Evolutionary conservation across 2,113 vertebrate genomes (phyloP).

Genomic region (Embiotoca jacksoni): DNA sequence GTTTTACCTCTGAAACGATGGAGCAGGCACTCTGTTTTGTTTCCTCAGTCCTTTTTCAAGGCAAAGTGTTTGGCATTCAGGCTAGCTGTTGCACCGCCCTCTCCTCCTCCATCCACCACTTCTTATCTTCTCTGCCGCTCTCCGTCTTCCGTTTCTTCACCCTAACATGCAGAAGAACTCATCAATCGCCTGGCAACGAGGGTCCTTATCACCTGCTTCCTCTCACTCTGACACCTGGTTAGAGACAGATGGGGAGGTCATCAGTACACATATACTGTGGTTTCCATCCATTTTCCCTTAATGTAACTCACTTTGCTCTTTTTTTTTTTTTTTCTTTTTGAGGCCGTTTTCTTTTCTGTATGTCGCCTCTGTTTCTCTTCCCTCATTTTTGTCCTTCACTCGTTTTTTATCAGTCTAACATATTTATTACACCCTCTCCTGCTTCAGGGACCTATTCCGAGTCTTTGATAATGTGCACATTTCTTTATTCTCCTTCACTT

Average conservation of each 20-base stretch:
- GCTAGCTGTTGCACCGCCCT: constrained; percentile 13
- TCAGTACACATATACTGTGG: constrained; percentile 42
- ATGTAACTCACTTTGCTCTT: constrained; percentile 22
- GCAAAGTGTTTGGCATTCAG: constrained; percentile 48
- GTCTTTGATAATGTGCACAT: constrained; percentile 54
- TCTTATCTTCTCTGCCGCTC: constrained; percentile 44
- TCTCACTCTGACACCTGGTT: constrained; percentile 53
- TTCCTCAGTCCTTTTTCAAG: background rate
- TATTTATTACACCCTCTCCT: constrained; percentile 55
- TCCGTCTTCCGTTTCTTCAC: constrained; percentile 44
- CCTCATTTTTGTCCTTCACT: constrained; percentile 42
- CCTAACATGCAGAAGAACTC: constrained; percentile 45
- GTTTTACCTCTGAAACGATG: background rate
- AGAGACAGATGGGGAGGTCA: constrained; percentile 58
- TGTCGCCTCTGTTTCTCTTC: constrained; percentile 17
- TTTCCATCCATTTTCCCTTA: constrained; percentile 56
- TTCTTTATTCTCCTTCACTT: constrained; percentile 45
- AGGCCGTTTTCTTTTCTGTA: constrained; percentile 14
- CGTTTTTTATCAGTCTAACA: constrained; percentile 34
- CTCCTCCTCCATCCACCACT: constrained; percentile 18
- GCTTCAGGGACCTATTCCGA: constrained; percentile 54
- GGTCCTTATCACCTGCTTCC: constrained; percentile 60
- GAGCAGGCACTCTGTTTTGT: background rate
- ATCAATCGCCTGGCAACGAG: constrained; percentile 58
- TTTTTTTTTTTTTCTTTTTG: background rate